A percentile compares a stretch with the other conserved stretches of the same genome.
phyloP scores from a whole-genome alignment of 1,140 invertebrate species.

The Heliothis virescens region DNA sequence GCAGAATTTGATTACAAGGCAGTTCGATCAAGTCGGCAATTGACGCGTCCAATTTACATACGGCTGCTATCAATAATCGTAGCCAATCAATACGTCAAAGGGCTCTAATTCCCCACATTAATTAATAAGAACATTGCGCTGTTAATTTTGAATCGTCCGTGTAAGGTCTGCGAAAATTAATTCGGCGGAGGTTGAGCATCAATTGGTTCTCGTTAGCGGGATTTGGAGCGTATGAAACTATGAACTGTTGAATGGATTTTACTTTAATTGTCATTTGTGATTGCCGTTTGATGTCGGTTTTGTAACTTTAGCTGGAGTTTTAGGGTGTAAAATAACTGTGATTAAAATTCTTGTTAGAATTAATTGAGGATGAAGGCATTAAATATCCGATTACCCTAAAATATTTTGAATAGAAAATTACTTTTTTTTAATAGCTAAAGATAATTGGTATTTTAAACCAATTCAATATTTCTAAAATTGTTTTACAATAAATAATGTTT shows the following conservation, averaged over 20 bases:
- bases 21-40: slow-evolving; percentile 15
- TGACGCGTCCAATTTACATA: neutral
- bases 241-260: slow-evolving; percentile 14
- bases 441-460: too few relatives aligned
- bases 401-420: too few relatives aligned
- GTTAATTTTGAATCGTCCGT: slow-evolving; percentile 29
- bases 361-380: too few relatives aligned
- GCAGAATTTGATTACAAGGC: neutral
- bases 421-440: too few relatives aligned
- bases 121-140: slow-evolving; percentile 15
- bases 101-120: slow-evolving; percentile 17
- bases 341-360: neutral
- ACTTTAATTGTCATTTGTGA: neutral
- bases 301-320: neutral
- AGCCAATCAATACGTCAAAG: slow-evolving; percentile 15
- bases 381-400: too few relatives aligned
- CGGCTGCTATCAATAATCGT: slow-evolving; percentile 5
- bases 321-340: neutral
- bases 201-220: slow-evolving; percentile 6
- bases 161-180: slow-evolving; percentile 5
- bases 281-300: neutral
- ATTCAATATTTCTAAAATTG: too few relatives aligned
- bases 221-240: neutral
- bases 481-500: too few relatives aligned
- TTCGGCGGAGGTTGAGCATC: neutral